Evolutionary conservation across 1,140 invertebrate species (phyloP).

Genomic region (Arctopsyche grandis): DNA sequence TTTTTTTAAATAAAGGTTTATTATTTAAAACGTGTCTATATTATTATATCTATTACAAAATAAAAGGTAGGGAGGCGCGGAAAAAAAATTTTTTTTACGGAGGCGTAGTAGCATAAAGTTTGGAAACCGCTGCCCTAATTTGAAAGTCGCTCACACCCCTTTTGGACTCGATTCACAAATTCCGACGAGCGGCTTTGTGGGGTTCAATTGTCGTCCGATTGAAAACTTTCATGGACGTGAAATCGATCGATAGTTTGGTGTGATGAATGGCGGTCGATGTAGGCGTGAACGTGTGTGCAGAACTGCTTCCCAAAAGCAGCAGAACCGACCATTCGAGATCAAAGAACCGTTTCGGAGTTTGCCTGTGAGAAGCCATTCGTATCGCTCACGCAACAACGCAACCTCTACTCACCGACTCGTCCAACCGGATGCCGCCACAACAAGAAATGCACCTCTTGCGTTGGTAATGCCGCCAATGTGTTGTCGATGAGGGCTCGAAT

Average conservation of each 20-base stretch:
- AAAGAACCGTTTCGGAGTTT: conserved; percentile 42
- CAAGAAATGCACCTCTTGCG: neutral
- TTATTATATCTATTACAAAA: too few species aligned
- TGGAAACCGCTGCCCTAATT: too few species aligned
- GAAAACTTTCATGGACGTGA: too few species aligned
- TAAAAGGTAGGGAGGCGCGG: too few species aligned
- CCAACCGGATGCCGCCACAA: conserved; percentile 31
- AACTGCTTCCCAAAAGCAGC: conserved; percentile 12
- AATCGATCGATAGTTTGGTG: neutral
- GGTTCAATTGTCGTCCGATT: too few species aligned
- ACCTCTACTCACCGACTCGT: conserved; percentile 24
- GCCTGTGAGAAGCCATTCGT: conserved; percentile 42
- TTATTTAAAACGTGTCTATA: too few species aligned
- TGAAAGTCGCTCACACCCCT: too few species aligned
- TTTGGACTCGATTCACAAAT: too few species aligned
- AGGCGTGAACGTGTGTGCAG: neutral
- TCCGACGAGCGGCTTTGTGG: too few species aligned
- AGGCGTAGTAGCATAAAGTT: too few species aligned
- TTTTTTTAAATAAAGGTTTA: too few species aligned
- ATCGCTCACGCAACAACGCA: conserved; percentile 36
- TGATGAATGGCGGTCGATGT: neutral
- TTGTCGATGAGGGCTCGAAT: neutral
- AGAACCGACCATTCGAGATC: conserved; percentile 25
- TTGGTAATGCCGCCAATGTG: neutral
- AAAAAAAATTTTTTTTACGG: too few species aligned